Base-by-base conservation (phyloP, 2,888 invertebrate species). In the Apomyelois bistriatella region DNA sequence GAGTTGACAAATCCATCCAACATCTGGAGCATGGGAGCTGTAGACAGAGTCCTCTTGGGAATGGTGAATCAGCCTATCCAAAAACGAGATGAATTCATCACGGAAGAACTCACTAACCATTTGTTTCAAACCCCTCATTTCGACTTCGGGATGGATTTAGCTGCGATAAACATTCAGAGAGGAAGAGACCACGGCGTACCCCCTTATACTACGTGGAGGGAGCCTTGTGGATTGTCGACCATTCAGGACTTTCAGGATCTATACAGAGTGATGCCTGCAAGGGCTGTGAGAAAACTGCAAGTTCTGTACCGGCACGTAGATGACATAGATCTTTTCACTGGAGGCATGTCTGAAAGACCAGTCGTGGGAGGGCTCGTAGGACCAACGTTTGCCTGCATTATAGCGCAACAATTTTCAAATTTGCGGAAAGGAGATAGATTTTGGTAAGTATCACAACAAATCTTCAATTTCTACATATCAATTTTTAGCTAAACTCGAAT, bases 151-250 rank as follows among this genome's bases (percentile, higher is more conserved):
- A 94, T 97, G 92, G 97, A 97, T 74, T 85, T 97, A 54, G 96
- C 96, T 0, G 95, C 97, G 0, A 94, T 97, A 52, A 97, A 97
- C 67, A 95, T 97, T 36, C 97, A 97, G 76, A 77, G 89, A 48
- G 97, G 96, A 0, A 91, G 97, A 30, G 97, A 97, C 74, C 97
- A 97, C 72, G 97, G 97, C 0, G 90, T 97, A 0, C 94, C 96
- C 0, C 91, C 95, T 0, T 97, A 97, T 72, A 94, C 94, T 0
- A 78, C 92, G 0, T 97, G 96, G 96, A 91, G 96, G 32, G 92
- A 93, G 58, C 95, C 96, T 0, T 97, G 97, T 71, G 95, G 95
- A 0, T 76, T 96, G 0, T 92, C 93, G 0, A 82, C 92, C 0
- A 91, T 96, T 13, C 84, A 82, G 12, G 89, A 82, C 38, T 97